Evolutionary conservation across 2,797 vertebrate species (phyloP), one percentile per base, ranked within the genome.

Genomic region (Malacoctenus gilli): DNA sequence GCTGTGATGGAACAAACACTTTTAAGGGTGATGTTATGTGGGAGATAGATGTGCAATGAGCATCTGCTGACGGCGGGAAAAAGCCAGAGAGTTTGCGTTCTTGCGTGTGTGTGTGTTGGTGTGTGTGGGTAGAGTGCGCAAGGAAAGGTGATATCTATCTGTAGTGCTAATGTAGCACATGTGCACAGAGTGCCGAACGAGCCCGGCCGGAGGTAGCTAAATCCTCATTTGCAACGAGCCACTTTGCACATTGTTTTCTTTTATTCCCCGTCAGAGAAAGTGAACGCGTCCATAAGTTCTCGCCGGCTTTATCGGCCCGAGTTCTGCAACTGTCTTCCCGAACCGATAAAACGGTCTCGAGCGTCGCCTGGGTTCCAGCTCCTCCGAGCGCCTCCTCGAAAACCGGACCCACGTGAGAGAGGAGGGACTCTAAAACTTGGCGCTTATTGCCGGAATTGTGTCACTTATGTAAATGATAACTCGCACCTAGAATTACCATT

Each of bases 1-100:
- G 56, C 42, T 68, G 50, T 75, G 74, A 71, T 80, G 80, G 65
- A 86, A 72, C 55, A 75, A 76, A 69, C 64, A 79, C 63, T 75
- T 73, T 68, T 68, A 59, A 75, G 71, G 64, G 54, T 79, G 67
- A 69, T 73, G 55, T 43, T 80, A 81, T 77, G 80, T 85, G 75
- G 78, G 73, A 81, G 72, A 84, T 50, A 30, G 61, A 79, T 74
- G 47, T 39, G 40, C 60, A 42, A 9, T 25, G 55, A 87, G 75
- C 81, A 80, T 77, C 79, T 85, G 79, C 49, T 73, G 52, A 35
- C 32, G 50, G 8, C 43, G 60, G 36, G 39, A 61, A 31, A 46
- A 44, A 22, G 34, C 21, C 1, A 2, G 4, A 18, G n/a, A 34
- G 43, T 13, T 18, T 47, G 28, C 47, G 19, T 42, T n/a, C 67